Base-by-base conservation (phyloP, 2,888 invertebrate species). In the Operophtera brumata region DNA sequence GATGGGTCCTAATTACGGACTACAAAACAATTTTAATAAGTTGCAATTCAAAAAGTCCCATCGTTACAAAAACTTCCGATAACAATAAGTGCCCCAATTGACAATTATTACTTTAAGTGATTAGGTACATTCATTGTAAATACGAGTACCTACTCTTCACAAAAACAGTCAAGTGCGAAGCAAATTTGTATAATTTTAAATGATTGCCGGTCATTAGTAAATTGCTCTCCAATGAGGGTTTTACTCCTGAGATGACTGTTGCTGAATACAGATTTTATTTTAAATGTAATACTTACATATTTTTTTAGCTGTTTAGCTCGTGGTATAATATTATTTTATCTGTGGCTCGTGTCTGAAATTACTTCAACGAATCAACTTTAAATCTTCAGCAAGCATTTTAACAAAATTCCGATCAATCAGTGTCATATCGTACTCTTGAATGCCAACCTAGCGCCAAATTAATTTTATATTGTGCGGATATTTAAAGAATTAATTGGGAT, bases 171-270 rank as follows among this genome's bases (percentile, higher is more conserved):
- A 48, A 60, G 64, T 65, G 53, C 69, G 70, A 69, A 70, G 60
- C 62, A 70, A 66, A 59, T 66, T 67, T 63, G 61, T 68, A 67
- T 74, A 76, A 77, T 80, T 80, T 74, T 67, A 70, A 74, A 77
- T 78, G 70, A 80, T 78, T 78, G 65, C 67, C 47, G 67, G 69
- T 67, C 69, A 73, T 80, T 78, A 73, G 68, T 71, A 68, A 75
- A 72, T 64, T 64, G 65, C 57, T 60, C 69, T 72, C 73, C 69
- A 73, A 61, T 69, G 25, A 51, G 45, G 28, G 37, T 39, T 54
- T 54, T 48, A 48, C 13, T 40, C 48, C 44, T 30, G 30, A 30
- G 12, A 40, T 34, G 34, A 26, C 28, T 34, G 9, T 11, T 9
- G 20, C n/a, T 46, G 53, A 44, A 50, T 44, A 39, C 44, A 44